Base-by-base conservation (phyloP, 2,888 invertebrate species). In the Pachydiplax longipennis region DNA sequence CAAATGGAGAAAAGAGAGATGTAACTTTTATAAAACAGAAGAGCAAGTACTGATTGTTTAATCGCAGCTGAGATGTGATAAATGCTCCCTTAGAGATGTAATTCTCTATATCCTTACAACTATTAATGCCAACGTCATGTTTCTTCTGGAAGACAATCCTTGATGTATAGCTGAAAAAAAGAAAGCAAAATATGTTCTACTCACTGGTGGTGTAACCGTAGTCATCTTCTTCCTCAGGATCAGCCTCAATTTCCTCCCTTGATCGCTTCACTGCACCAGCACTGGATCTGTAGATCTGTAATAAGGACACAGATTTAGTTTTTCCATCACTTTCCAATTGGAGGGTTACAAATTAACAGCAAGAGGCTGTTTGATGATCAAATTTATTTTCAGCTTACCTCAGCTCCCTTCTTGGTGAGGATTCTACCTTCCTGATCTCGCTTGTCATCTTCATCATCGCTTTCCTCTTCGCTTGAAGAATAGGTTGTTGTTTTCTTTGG, bases 181-280 rank as follows among this genome's bases (percentile, higher is more conserved):
- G 8, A 87, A 35, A 87, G 6, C 18, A n/a, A 61, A 87, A 87
- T 65, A 35, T 81, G 81, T 18, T 15, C 5, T 81, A 96, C 97
- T 97, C 95, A 98, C 98, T 97, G 93, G 95, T 95, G n/a, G 99
- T 99, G 94, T 99, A 99, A 91, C 98, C 99, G 94, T 96, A 99
- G 93, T 97, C 97, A 93, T 99, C 99, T 94, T 98, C 98, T 92
- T 96, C 95, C 93, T 99, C 99, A 22, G 96, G 95, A 93, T 99
- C 98, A 0, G 96, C 96, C 1, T 96, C 96, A 91, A 96, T 96
- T 94, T 98, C 98, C 92, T 96, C 96, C 94, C 96, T 96, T 92
- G 95, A 96, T 90, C 97, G 95, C 93, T 96, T 97, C 6, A 98
- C 95, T 92, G 98, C 97, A 0, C 97, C 98, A 0, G 98, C 98